Base-by-base conservation (phyloP, 2,888 invertebrate species). In the Andrena trimmerana region DNA sequence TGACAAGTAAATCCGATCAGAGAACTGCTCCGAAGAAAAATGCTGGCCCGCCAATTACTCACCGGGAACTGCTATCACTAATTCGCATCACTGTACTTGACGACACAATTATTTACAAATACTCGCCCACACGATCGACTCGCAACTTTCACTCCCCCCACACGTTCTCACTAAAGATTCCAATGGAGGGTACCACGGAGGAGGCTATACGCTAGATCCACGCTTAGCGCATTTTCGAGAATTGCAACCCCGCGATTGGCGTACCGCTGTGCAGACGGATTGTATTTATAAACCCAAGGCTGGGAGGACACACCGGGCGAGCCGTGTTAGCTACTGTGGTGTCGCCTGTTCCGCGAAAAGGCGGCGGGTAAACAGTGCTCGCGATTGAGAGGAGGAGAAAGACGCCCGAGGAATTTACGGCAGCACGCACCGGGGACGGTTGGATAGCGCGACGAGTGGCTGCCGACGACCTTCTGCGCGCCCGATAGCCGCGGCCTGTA, bases 261-360 rank as follows among this genome's bases (percentile, higher is more conserved):
- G 57, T 31, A 29, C 10, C 16, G 20, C 31, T 65, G 16, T 16
- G 27, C 54, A 27, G 50, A 52, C 63, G 63, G 72, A 78, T 42
- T 42, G 42, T 78, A 81, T 81, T 81, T 81, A 81, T 81, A 81
- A 72, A 81, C 8, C 36, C 63, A 81, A 81, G 81, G 79, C 20
- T 36, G 36, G 1, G 2, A 60, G 33, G 27, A 62, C 33, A 65
- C 50, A 65, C 50, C 16, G 27, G 27, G 24, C 27, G 36, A 27
- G 48, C 20, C 62, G 59, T 2, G 24, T 16, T 66, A n/a, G 24
- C 63, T 63, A 20, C 20, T 10, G 24, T 36, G 16, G 31, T 68
- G 31, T 36, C 33, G 54, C 20, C 24, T 66, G 54, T 78, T 67
- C 52, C 66, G 66, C 27, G 24, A 80, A 50, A 36, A 31, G 31